Evolutionary conservation across 2,888 invertebrate species (phyloP).

Genomic region (Eudasyphora cyanicolor): DNA sequence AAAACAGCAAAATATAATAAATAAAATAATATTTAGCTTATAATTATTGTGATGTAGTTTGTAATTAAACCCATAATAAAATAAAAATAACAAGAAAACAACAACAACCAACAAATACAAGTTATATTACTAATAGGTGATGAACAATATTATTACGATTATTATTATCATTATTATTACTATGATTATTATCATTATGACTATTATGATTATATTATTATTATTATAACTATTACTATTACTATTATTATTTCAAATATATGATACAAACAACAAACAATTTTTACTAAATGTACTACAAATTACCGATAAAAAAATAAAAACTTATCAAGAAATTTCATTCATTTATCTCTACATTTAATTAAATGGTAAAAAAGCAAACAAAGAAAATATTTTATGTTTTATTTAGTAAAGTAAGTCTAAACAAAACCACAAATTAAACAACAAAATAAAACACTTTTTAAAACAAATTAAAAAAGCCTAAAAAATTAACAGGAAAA

Average conservation of each 20-base stretch:
- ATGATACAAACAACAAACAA: neutral
- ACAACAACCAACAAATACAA: slow-evolving; percentile 67
- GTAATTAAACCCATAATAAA: slow-evolving; percentile 63
- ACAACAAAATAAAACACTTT: slow-evolving; percentile 41
- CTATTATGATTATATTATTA: slow-evolving; percentile 37
- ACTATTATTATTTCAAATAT: slow-evolving; percentile 32
- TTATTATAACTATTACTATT: slow-evolving; percentile 42
- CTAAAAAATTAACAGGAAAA: slow-evolving; percentile 36
- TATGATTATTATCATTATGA: slow-evolving; percentile 39
- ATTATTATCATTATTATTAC: slow-evolving; percentile 44
- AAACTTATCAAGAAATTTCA: slow-evolving; percentile 31
- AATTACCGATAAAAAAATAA: slow-evolving; percentile 51
- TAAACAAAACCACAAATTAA: slow-evolving; percentile 30
- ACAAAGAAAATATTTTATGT: slow-evolving; percentile 27
- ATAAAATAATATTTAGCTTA: slow-evolving; percentile 72
- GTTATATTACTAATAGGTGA: slow-evolving; percentile 40
- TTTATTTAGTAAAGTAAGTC: slow-evolving; percentile 12
- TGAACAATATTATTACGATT: slow-evolving; percentile 46
- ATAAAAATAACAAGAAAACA: slow-evolving; percentile 58
- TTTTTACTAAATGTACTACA: slow-evolving; percentile 51
- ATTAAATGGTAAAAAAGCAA: slow-evolving; percentile 18
- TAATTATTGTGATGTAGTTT: slow-evolving; percentile 79
- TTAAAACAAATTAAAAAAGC: no score
- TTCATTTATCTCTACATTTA: neutral
- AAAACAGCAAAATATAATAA: slow-evolving; percentile 40